Conservation (phyloP, 2,113 vertebrate species). For the Nothoprocta pentlandii region DNA sequence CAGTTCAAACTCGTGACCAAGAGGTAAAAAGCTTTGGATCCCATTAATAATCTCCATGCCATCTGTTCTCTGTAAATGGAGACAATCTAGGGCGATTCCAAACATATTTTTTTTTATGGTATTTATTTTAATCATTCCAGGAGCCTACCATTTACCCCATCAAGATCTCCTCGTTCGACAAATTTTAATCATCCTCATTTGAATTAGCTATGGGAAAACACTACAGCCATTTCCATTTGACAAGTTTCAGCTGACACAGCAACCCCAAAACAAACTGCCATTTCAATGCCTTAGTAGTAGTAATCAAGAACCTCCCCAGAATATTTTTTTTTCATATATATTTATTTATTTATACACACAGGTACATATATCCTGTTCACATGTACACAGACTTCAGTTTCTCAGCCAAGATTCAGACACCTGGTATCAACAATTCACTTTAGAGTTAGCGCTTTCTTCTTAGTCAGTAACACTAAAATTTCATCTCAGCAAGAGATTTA, state of each 20-base stretch:
- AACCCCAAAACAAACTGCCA: background rate
- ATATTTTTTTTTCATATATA: no score
- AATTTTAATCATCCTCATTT: background rate
- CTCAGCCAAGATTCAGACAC: fast-evolving
- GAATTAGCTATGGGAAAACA: background rate
- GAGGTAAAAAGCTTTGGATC: slow-evolving; percentile 62
- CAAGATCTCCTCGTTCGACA: background rate
- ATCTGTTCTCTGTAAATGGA: slow-evolving; percentile 52
- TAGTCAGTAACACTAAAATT: fast-evolving
- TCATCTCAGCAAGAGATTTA: background rate
- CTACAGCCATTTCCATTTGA: background rate
- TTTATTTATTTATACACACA: no score
- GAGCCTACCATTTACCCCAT: slow-evolving; percentile 18
- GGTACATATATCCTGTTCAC: no score
- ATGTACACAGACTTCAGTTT: background rate
- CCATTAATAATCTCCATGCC: slow-evolving; percentile 50
- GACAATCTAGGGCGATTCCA: slow-evolving; percentile 23
- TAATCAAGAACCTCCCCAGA: background rate
- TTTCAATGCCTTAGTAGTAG: background rate
- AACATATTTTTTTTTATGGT: slow-evolving; percentile 53
- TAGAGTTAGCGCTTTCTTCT: fast-evolving
- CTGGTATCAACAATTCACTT: background rate
- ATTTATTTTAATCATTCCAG: slow-evolving; percentile 51
- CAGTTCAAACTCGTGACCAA: slow-evolving; percentile 39
- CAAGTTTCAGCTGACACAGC: background rate